Conservation (phyloP, 2,888 invertebrate genomes). For the Pogonocherus hispidulus region DNA sequence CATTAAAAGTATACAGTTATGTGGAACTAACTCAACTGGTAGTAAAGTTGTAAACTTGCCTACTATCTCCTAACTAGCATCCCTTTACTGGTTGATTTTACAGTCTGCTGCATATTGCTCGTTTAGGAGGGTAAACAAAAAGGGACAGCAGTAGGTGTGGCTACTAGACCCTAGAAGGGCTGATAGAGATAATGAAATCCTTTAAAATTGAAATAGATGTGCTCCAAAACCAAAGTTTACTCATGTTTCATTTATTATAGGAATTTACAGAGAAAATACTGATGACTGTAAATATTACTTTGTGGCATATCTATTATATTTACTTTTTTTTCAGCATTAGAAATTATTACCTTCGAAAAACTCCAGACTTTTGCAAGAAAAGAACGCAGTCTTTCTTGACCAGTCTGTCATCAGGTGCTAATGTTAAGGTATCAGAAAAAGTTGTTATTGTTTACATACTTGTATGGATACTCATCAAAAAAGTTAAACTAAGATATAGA, state of each 20-base stretch:
- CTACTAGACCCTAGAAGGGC: background rate
- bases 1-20: background rate
- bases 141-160: background rate
- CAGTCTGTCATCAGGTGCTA: too few species aligned
- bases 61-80: background rate
- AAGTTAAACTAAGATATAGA: too few species aligned
- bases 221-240: background rate
- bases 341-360: too few species aligned
- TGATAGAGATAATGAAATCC: background rate
- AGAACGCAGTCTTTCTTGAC: too few species aligned
- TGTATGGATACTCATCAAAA: too few species aligned
- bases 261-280: background rate
- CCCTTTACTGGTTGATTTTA: background rate
- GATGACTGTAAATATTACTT: too few species aligned
- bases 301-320: too few species aligned
- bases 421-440: too few species aligned
- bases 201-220: background rate
- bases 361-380: too few species aligned
- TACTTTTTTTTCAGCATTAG: too few species aligned
- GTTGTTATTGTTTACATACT: too few species aligned
- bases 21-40: background rate
- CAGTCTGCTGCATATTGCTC: background rate
- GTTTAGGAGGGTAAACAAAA: background rate
- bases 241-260: background rate
- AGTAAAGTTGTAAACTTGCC: background rate